Percentiles rank a stretch among this genome's conserved stretches.
Conservation (phyloP, 2,888 invertebrate genomes). For the Amiota communis region DNA sequence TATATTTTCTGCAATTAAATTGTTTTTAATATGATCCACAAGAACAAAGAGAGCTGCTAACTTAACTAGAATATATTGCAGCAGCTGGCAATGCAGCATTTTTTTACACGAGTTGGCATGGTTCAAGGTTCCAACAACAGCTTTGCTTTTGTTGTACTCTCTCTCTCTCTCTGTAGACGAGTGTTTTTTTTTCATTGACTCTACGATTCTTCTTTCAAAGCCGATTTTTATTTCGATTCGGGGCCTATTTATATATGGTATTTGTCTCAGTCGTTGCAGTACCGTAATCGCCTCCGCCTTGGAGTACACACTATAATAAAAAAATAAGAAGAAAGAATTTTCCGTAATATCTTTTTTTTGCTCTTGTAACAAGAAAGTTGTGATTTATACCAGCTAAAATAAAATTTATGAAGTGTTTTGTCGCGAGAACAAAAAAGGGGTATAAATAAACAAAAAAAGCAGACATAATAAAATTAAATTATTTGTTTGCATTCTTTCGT, state of each 20-base stretch:
- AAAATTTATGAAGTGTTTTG: not conserved
- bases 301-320: constrained; percentile 4
- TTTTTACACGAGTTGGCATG: too few species aligned
- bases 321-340: not conserved
- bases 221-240: not conserved
- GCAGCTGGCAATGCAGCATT: too few species aligned
- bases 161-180: too few species aligned
- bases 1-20: not conserved
- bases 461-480: not conserved
- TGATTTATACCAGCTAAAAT: constrained; percentile 1
- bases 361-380: not conserved
- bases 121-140: too few species aligned
- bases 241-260: not conserved
- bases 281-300: constrained; percentile 7
- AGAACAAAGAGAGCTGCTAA: too few species aligned
- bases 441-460: constrained; percentile 5
- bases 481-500: not conserved
- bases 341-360: not conserved
- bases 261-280: not conserved
- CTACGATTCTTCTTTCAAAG: not conserved
- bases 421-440: not conserved
- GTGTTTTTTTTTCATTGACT: too few species aligned
- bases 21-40: too few species aligned
- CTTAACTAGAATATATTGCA: too few species aligned
- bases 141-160: too few species aligned